Evolutionary conservation across 2,797 vertebrate genomes (phyloP).

Genomic region (Lutjanus argentimaculatus): DNA sequence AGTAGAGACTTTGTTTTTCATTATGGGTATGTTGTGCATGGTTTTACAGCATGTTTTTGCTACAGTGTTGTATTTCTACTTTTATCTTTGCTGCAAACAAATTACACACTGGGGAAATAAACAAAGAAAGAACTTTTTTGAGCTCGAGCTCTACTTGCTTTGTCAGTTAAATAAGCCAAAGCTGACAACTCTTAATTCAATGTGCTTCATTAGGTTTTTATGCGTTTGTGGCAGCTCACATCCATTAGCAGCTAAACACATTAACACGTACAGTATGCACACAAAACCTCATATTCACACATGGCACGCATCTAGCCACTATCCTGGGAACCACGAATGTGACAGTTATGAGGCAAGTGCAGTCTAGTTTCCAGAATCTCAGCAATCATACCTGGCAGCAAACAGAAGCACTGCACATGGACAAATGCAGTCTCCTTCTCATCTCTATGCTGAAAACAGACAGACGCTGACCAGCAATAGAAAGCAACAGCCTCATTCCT

Average conservation of each 20-base stretch:
- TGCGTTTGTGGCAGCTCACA: background rate
- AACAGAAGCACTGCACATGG: slow-evolving; percentile 33
- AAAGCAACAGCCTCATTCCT: slow-evolving; percentile 26
- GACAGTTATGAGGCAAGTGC: slow-evolving; percentile 1
- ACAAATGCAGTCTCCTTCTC: slow-evolving; percentile 26
- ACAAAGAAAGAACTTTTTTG: background rate
- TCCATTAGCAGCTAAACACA: slow-evolving; percentile 9
- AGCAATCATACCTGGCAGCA: slow-evolving; percentile 25
- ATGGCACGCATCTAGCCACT: background rate
- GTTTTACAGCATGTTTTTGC: slow-evolving; percentile 26
- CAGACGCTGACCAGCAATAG: slow-evolving; percentile 14
- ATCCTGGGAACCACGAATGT: slow-evolving; percentile 15
- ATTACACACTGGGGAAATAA: background rate
- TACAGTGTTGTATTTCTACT: background rate
- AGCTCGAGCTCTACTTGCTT: slow-evolving; percentile 19
- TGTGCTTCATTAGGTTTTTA: slow-evolving; percentile 39
- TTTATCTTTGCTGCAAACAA: slow-evolving; percentile 15
- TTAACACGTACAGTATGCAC: slow-evolving; percentile 2
- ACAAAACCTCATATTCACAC: background rate
- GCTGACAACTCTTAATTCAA: slow-evolving; percentile 39
- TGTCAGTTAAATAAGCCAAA: slow-evolving; percentile 39
- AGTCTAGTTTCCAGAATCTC: slow-evolving; percentile 16
- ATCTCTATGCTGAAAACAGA: slow-evolving; percentile 47
- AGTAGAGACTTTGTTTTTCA: slow-evolving; percentile 36
- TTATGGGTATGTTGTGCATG: slow-evolving; percentile 9